These are phyloP conservation scores for Himalopsyche anomala DNA, from an alignment of 2,888 invertebrate genomes.

Conservation along the genomic window DNA sequence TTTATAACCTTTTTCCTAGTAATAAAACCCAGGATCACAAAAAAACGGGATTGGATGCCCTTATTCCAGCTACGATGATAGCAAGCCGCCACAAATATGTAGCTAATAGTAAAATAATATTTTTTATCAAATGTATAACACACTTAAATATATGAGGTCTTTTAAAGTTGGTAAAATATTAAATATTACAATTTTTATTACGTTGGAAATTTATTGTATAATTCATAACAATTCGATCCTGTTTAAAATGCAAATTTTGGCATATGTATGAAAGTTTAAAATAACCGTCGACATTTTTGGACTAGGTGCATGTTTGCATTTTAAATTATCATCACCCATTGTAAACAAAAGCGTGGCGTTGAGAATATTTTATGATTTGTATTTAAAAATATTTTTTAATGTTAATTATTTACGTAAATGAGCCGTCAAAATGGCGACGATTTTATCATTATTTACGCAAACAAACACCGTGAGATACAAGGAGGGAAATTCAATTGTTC, in stretches of 20 bases:
- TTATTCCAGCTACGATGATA: no score
- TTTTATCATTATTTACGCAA: neutral
- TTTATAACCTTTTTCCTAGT: no score
- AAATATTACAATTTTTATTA: no score
- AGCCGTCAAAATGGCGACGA: neutral
- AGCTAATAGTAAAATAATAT: no score
- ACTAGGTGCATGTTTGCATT: slow-evolving; percentile 3
- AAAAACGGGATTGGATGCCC: no score
- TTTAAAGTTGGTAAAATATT: no score
- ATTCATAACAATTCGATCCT: neutral
- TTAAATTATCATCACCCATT: neutral
- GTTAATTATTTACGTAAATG: neutral
- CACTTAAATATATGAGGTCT: no score
- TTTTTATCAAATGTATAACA: no score
- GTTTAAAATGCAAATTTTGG: neutral
- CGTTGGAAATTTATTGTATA: no score
- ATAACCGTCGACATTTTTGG: neutral
- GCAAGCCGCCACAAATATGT: no score
- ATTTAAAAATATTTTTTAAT: neutral
- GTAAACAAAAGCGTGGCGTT: slow-evolving; percentile 2
- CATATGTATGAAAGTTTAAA: neutral
- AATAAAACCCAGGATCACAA: no score
- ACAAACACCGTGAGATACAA: neutral
- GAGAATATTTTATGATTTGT: neutral
- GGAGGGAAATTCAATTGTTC: no score